Percentiles rank a stretch among this genome's conserved stretches.
phyloP scores from a whole-genome alignment of 1,140 invertebrate genomes.

The Heliothis subflexa region DNA sequence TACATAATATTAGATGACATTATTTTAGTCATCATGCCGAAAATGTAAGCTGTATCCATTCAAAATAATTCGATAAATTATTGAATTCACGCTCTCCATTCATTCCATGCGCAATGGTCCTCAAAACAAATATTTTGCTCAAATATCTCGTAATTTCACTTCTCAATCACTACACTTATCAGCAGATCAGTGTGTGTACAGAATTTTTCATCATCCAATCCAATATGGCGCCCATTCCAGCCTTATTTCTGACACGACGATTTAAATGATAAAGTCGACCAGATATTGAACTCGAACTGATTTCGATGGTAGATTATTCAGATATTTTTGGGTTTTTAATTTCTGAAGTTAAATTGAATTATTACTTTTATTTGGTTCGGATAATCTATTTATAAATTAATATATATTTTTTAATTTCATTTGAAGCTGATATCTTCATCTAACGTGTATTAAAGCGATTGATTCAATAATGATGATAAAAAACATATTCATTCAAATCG shows the following conservation, averaged over 20 bases:
- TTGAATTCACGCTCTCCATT: neutral
- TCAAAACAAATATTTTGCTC: slow-evolving; percentile 47
- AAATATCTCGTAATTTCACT: slow-evolving; percentile 52
- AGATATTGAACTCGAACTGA: slow-evolving; percentile 24
- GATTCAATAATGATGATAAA: too few relatives aligned
- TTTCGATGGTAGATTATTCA: slow-evolving; percentile 11
- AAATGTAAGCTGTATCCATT: too few relatives aligned
- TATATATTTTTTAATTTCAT: neutral
- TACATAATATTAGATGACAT: too few relatives aligned
- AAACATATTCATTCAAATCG: too few relatives aligned
- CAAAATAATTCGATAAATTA: neutral
- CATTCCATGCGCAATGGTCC: neutral
- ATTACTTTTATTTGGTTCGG: neutral
- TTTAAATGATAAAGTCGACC: slow-evolving; percentile 56
- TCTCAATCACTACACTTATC: slow-evolving; percentile 55
- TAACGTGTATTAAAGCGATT: too few relatives aligned
- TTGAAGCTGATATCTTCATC: neutral
- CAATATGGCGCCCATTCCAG: slow-evolving; percentile 16
- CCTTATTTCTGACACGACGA: slow-evolving; percentile 54
- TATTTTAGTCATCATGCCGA: too few relatives aligned
- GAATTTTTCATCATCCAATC: slow-evolving; percentile 57
- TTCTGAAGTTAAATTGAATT: neutral
- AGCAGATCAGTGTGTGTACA: slow-evolving; percentile 45
- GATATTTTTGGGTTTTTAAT: neutral
- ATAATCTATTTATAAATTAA: neutral